Evolutionary conservation across 2,797 vertebrate genomes (phyloP).

Genomic region (Setipinna tenuifilis): DNA sequence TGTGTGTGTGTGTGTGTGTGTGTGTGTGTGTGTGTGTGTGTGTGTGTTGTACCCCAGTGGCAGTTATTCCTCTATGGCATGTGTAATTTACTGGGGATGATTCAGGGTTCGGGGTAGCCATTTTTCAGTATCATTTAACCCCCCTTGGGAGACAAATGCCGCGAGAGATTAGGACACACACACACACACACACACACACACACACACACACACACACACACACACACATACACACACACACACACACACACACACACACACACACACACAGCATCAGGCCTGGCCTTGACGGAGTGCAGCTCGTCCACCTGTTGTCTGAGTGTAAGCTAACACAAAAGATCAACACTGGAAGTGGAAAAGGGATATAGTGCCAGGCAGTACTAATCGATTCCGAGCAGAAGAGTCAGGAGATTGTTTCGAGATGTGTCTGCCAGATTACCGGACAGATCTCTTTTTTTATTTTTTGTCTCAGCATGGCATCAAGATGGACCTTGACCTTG

Average conservation of each 20-base stretch:
- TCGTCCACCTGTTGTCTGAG: slow-evolving; percentile 37
- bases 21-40: too few species aligned
- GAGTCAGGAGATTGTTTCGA: slow-evolving; percentile 1
- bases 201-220: background rate
- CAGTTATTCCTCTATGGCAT: slow-evolving; percentile 30
- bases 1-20: too few species aligned
- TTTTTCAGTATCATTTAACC: slow-evolving; percentile 46
- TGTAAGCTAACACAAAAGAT: slow-evolving; percentile 23
- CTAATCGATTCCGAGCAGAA: slow-evolving; percentile 34
- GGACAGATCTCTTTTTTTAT: background rate
- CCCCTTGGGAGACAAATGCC: slow-evolving; percentile 35
- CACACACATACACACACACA: background rate
- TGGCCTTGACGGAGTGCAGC: slow-evolving; percentile 33
- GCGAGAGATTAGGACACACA: slow-evolving; percentile 26
- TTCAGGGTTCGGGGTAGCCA: slow-evolving; percentile 32
- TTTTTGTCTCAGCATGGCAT: background rate
- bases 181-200: slow-evolving; percentile 10
- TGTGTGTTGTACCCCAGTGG: background rate
- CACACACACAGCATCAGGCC: slow-evolving; percentile 26
- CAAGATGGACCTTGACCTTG: background rate
- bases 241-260: slow-evolving; percentile 33
- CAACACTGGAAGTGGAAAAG: slow-evolving; percentile 10
- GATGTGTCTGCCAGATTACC: slow-evolving; percentile 33
- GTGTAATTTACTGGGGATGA: slow-evolving; percentile 35
- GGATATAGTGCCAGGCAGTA: slow-evolving; percentile 14